Evolutionary conservation across 1,140 invertebrate genomes (phyloP).

Genomic region (Drosophila chauvacae): DNA sequence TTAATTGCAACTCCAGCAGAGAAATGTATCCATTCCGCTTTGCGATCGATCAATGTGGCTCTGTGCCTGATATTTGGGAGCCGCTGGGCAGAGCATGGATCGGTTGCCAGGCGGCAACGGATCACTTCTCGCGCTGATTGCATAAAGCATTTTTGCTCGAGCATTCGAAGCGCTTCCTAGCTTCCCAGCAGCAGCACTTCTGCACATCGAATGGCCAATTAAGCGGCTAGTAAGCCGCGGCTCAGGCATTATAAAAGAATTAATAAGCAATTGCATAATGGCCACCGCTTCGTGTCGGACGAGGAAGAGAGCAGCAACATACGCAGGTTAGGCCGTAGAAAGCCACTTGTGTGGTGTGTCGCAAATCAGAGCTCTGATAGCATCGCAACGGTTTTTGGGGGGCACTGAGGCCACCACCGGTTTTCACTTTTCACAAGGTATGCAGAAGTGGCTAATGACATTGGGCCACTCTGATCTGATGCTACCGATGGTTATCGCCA

Average conservation of each 20-base stretch:
- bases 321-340: conserved; percentile 60
- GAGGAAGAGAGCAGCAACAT: conserved; percentile 48
- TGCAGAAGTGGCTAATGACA: conserved; percentile 40
- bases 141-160: conserved; percentile 34
- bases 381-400: neutral
- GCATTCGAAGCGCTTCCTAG: conserved; percentile 18
- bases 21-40: conserved; percentile 23
- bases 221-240: conserved; percentile 49
- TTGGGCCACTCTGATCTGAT: conserved; percentile 42
- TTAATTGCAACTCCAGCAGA: conserved; percentile 41
- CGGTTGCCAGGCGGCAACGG: conserved; percentile 15
- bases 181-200: conserved; percentile 23
- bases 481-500: conserved; percentile 35
- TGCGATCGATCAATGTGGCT: conserved; percentile 19
- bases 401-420: conserved; percentile 9
- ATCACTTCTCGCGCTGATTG: conserved; percentile 27
- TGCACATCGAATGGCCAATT: conserved; percentile 67
- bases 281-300: conserved; percentile 37
- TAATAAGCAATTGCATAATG: conserved; percentile 70
- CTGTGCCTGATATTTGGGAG: conserved; percentile 5
- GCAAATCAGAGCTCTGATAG: conserved; percentile 25
- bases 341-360: conserved; percentile 26
- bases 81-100: conserved; percentile 2
- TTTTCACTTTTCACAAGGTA: conserved; percentile 34
- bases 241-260: conserved; percentile 62